Conservation (phyloP, 2,113 vertebrate genomes). For the Catagonus wagneri region DNA sequence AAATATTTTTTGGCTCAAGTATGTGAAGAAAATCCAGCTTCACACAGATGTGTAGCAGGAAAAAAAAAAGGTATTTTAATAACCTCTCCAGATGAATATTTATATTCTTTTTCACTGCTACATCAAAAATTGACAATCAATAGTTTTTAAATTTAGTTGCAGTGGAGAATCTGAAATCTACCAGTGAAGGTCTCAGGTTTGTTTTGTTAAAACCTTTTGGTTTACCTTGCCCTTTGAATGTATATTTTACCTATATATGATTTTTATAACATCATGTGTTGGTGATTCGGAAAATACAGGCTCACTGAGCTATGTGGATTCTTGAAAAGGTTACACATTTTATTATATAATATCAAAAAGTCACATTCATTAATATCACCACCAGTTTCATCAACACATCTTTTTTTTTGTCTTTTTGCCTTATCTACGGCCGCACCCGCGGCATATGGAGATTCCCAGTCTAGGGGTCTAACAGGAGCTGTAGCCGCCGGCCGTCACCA, state of each 20-base stretch:
- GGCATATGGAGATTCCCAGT: too few relatives aligned
- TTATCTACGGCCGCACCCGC: too few relatives aligned
- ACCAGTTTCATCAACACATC: background rate
- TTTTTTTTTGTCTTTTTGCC: too few relatives aligned
- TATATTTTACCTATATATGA: background rate
- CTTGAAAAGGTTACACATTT: background rate
- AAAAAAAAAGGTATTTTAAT: background rate
- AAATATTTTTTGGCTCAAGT: background rate
- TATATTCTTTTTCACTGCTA: background rate
- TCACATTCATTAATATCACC: background rate
- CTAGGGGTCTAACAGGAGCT: too few relatives aligned
- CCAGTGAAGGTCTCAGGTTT: background rate
- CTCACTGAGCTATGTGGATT: background rate
- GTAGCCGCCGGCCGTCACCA: too few relatives aligned
- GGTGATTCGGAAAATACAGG: background rate
- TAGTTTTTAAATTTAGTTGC: background rate
- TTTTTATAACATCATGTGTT: background rate
- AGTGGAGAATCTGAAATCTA: background rate
- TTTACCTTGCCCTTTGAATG: background rate
- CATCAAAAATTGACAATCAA: background rate
- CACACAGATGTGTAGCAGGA: background rate
- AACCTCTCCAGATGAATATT: background rate
- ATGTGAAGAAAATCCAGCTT: background rate
- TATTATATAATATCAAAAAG: constrained; percentile 4
- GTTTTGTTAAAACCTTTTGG: background rate